Evolutionary conservation across 2,113 vertebrate species (phyloP).

Genomic region (Lepidothrix coronata): DNA sequence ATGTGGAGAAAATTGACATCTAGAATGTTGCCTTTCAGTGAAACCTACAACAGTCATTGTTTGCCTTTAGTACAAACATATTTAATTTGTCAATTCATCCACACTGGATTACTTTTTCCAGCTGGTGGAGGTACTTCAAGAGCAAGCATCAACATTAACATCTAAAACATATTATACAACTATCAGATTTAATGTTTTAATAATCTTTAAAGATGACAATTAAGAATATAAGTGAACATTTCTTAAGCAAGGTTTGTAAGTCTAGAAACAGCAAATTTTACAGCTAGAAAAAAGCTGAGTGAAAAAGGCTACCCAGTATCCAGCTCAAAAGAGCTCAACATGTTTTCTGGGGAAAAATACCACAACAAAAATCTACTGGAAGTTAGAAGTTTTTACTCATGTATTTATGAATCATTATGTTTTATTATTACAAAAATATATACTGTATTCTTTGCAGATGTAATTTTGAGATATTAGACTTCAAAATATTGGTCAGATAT

Average conservation of each 20-base stretch:
- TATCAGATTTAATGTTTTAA: constrained; percentile 7
- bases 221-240: background rate
- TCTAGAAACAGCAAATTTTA: background rate
- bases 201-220: constrained; percentile 20
- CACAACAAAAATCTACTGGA: background rate
- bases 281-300: background rate
- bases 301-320: background rate
- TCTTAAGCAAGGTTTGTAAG: background rate
- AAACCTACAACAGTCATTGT: background rate
- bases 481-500: background rate
- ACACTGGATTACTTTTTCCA: constrained; percentile 1
- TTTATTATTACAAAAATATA: background rate
- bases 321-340: background rate
- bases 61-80: background rate
- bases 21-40: background rate
- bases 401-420: background rate
- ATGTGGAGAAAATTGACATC: background rate
- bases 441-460: background rate
- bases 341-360: background rate
- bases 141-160: background rate
- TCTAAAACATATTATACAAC: background rate
- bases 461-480: background rate
- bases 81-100: constrained; percentile 17
- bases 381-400: background rate
- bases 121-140: background rate